These are phyloP conservation scores for Origma solitaria DNA, from an alignment of 2,113 vertebrate genomes.

Conservation along the genomic window DNA sequence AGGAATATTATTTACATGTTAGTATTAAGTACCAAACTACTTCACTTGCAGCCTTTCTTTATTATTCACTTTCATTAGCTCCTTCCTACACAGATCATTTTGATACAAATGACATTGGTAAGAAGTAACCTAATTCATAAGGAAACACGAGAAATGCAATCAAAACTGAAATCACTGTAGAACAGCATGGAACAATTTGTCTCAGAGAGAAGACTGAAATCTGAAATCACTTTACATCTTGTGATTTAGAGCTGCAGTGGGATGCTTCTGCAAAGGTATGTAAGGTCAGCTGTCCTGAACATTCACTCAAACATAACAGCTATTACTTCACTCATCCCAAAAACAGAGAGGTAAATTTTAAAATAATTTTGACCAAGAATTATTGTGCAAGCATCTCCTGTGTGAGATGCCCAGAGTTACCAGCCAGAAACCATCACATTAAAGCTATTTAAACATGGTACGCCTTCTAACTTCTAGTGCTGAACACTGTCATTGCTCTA, in stretches of 20 bases:
- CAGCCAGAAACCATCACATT: background rate
- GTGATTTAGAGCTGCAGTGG: background rate
- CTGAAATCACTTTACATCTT: background rate
- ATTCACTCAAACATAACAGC: background rate
- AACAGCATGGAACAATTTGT: background rate
- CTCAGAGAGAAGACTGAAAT: background rate
- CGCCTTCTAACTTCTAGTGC: background rate
- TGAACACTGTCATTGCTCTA: conserved; percentile 40
- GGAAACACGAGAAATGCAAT: conserved; percentile 4
- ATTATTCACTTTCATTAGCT: background rate
- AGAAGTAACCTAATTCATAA: conserved; percentile 4
- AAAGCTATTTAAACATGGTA: conserved; percentile 29
- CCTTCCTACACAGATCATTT: background rate
- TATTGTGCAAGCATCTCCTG: background rate
- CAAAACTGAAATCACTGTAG: background rate
- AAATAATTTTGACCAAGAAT: conserved; percentile 30
- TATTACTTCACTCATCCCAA: background rate
- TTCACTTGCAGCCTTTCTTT: background rate
- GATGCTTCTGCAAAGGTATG: background rate
- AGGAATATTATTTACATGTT: background rate
- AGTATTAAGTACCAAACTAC: background rate
- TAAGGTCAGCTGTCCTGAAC: background rate
- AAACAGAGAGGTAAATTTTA: background rate
- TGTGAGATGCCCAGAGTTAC: background rate
- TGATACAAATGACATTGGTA: background rate